Base-by-base conservation (phyloP, 1,140 invertebrate genomes). In the Megalopta genalis region DNA sequence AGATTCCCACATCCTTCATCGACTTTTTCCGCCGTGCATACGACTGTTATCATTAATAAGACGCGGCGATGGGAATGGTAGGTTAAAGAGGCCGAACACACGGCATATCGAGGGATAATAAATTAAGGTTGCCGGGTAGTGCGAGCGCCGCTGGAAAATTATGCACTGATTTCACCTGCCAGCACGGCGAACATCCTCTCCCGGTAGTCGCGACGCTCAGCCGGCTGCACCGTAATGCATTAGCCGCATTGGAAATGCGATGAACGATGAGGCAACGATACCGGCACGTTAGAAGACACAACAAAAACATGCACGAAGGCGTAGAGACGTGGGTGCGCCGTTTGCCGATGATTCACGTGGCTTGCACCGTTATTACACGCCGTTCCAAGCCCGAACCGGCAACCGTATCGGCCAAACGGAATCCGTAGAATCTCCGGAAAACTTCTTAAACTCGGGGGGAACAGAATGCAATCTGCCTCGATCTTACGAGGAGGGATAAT, bases 341-440 rank as follows among this genome's bases (percentile, higher is more conserved):
- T 85, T 85, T 86, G 39, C 78, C 83, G 83, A 86, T 86, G 83
- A 86, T 82, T 86, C 84, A 86, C 75, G 70, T 71, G 37, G 70
- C 67, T 52, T 60, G 84, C 83, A 81, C 82, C 77, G 82, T 85
- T 85, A 85, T 85, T 84, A 76, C 60, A 65, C 62, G 52, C 16
- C 71, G 57, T 73, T 69, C 57, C 32, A 32, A 52, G 6, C 3
- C 16, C 25, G 37, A 1, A 60, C 37, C 25, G 59, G 39, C 46
- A 59, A 42, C 23, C 27, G 16, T 71, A 57, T 72, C 54, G 21
- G 68, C 23, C 42, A 46, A 46, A 37, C 60, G 60, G 67, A 10
- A 66, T 60, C 21, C 66, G 21, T 37, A 42, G 49, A 64, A 76
- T 71, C 69, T 23, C 59, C 25, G 68, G 23, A 73, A 42, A 62